phyloP scores from a whole-genome alignment of 2,888 invertebrate species.

The Anaspis maculata region DNA sequence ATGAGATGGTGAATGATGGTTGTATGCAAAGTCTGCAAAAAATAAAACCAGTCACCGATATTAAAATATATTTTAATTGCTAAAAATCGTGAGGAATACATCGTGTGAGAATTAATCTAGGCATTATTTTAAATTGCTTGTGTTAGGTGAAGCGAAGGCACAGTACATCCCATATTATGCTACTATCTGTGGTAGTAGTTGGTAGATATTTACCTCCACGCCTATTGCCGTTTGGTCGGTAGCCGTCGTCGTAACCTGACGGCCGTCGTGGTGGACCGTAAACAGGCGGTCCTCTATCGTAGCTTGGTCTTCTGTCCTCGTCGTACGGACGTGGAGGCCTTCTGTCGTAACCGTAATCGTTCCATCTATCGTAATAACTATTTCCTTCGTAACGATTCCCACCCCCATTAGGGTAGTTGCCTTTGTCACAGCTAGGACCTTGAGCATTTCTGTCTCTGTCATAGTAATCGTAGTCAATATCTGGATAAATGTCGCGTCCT shows the following conservation, averaged over 20 bases:
- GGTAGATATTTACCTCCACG: conserved; percentile 36
- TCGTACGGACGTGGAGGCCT: neutral
- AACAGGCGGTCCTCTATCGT: conserved; percentile 9
- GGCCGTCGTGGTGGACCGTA: too few species aligned
- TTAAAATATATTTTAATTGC: conserved; percentile 2
- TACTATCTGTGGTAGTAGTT: conserved; percentile 16
- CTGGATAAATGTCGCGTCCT: conserved; percentile 54
- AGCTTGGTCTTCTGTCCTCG: conserved; percentile 7
- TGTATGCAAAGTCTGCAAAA: conserved; percentile 31
- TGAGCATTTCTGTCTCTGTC: conserved; percentile 68
- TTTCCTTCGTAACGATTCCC: conserved; percentile 5
- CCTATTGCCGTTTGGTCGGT: conserved; percentile 17
- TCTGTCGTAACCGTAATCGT: neutral
- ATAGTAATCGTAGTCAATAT: conserved; percentile 71
- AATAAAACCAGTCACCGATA: too few species aligned
- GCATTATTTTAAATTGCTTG: too few species aligned
- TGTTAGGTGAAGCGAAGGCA: conserved; percentile 21
- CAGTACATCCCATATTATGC: conserved; percentile 30
- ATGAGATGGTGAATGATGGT: conserved; percentile 28
- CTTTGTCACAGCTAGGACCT: conserved; percentile 21
- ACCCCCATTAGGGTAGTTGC: conserved; percentile 3
- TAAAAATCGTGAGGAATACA: too few species aligned
- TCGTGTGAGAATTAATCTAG: too few species aligned
- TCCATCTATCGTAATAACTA: conserved; percentile 11
- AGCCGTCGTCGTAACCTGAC: conserved; percentile 9